These are phyloP conservation scores for Papilio dardanus DNA, from an alignment of 1,140 invertebrate genomes.

Conservation along the genomic window DNA sequence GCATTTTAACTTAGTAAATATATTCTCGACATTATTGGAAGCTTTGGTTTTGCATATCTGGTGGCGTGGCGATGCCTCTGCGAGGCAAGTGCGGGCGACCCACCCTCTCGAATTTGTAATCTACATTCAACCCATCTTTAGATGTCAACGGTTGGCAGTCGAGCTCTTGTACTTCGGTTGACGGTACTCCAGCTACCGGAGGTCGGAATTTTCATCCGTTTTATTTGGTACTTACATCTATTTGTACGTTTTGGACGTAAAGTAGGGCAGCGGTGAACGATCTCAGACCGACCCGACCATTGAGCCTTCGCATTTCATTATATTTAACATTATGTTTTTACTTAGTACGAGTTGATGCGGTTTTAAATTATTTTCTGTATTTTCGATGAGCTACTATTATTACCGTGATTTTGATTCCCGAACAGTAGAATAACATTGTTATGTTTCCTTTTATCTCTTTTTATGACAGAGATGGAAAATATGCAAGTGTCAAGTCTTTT, in stretches of 20 bases:
- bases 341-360: background rate
- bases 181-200: background rate
- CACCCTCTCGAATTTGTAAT: background rate
- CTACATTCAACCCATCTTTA: background rate
- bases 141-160: background rate
- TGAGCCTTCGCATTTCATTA: slow-evolving; percentile 28
- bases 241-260: slow-evolving; percentile 30
- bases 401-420: background rate
- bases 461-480: no score
- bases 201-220: slow-evolving; percentile 10
- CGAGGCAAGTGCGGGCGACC: background rate
- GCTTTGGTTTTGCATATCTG: no score
- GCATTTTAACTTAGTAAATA: background rate
- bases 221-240: slow-evolving; percentile 30
- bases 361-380: slow-evolving; percentile 20
- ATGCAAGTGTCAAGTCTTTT: no score
- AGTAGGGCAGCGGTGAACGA: slow-evolving; percentile 37
- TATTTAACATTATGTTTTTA: slow-evolving; percentile 24
- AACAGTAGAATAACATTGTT: no score
- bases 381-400: background rate
- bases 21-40: no score
- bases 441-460: no score
- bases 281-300: slow-evolving; percentile 32
- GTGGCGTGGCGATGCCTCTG: background rate
- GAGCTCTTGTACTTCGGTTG: no score